These are phyloP conservation scores for Scaptomyza hsui DNA, from an alignment of 1,140 invertebrate genomes.

Conservation along the genomic window DNA sequence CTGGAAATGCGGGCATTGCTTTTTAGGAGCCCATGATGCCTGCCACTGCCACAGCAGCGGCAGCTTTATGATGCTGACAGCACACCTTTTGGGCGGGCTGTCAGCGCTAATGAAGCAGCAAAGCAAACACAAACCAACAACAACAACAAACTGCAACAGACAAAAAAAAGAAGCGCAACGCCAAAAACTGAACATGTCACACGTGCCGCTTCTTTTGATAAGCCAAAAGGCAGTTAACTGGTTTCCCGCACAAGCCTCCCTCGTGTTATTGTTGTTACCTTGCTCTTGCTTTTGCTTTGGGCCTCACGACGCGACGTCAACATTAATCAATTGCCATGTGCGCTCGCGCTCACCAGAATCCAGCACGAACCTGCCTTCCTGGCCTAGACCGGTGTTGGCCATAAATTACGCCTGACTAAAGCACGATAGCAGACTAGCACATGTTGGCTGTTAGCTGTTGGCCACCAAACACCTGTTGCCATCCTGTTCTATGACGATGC, in stretches of 20 bases:
- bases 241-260: constrained; percentile 12
- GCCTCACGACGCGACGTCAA: constrained; percentile 38
- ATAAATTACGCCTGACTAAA: constrained; percentile 66
- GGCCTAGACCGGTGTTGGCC: constrained; percentile 25
- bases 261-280: constrained; percentile 2
- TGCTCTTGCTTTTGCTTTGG: constrained; percentile 49
- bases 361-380: constrained; percentile 7
- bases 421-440: constrained; percentile 7
- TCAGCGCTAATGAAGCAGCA: constrained; percentile 72
- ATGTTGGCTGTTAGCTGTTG: no score
- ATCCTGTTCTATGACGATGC: constrained; percentile 7
- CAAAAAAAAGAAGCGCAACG: constrained; percentile 12
- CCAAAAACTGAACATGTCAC: constrained; percentile 42
- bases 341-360: constrained; percentile 27
- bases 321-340: constrained; percentile 76
- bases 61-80: constrained; percentile 36
- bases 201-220: constrained; percentile 49
- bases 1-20: constrained; percentile 9
- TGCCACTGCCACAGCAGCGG: not conserved
- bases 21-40: no score
- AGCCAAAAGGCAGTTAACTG: constrained; percentile 36
- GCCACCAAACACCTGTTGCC: constrained; percentile 60
- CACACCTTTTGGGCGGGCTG: constrained; percentile 60
- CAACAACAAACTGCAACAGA: constrained; percentile 5
- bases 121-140: constrained; percentile 8